Evolutionary conservation across 2,797 vertebrate species (phyloP).

Genomic region (Pipistrellus pipistrellus): DNA sequence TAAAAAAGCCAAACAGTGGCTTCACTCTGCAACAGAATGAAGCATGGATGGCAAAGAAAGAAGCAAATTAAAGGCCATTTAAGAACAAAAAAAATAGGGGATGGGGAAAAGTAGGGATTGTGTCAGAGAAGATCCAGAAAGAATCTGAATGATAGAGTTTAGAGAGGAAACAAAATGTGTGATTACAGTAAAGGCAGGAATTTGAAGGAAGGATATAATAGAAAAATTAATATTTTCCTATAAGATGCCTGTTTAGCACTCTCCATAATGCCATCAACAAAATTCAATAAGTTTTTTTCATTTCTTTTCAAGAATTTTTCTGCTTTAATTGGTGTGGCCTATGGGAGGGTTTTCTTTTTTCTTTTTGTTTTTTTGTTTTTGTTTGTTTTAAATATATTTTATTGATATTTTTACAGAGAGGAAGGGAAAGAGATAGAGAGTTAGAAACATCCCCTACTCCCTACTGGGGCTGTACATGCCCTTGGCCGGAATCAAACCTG

Average conservation of each 20-base stretch:
- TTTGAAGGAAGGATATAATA: neutral
- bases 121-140: neutral
- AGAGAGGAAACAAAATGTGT: neutral
- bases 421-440: too few species aligned
- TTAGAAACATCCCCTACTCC: too few species aligned
- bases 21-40: conserved; percentile 12
- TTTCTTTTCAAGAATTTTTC: conserved; percentile 14
- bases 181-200: neutral
- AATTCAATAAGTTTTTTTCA: neutral
- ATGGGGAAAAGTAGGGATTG: neutral
- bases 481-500: too few species aligned
- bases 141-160: neutral
- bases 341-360: neutral
- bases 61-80: neutral
- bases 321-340: neutral
- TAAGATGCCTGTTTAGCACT: neutral
- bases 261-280: neutral
- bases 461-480: too few species aligned
- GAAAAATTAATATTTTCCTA: neutral
- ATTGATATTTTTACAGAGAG: too few species aligned
- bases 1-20: neutral
- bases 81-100: neutral
- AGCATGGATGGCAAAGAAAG: neutral
- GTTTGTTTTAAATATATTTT: too few species aligned
- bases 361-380: too few species aligned